These are phyloP conservation scores for Sminthopsis crassicaudata DNA, from an alignment of 2,113 vertebrate species.

Conservation along the genomic window DNA sequence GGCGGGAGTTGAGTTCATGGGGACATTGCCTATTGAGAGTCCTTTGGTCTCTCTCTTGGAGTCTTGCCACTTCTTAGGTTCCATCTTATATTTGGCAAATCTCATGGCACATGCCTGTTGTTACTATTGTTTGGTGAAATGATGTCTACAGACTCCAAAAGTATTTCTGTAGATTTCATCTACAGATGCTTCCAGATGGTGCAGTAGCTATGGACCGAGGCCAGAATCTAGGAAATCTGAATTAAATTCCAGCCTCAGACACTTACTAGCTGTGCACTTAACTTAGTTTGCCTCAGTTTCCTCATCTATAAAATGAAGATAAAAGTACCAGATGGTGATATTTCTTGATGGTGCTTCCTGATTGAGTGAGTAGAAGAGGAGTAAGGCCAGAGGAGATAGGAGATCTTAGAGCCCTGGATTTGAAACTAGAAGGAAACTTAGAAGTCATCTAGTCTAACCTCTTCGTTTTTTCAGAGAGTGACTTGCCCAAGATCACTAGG, in stretches of 20 bases:
- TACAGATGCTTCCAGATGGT: neutral
- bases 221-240: neutral
- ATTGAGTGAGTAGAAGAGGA: neutral
- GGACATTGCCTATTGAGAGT: no score
- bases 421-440: neutral
- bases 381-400: neutral
- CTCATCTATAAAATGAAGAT: neutral
- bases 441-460: neutral
- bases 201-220: no score
- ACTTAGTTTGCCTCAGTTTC: neutral
- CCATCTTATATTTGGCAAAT: no score
- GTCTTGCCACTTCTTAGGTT: no score
- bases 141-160: no score
- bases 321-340: neutral
- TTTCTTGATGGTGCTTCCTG: neutral
- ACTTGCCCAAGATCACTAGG: neutral
- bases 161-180: no score
- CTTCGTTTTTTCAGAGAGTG: neutral
- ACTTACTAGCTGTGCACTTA: neutral
- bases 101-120: no score
- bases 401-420: neutral
- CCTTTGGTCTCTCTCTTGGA: no score
- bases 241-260: neutral
- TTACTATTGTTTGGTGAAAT: no score
- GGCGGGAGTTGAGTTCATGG: no score